Base-by-base conservation (phyloP, 2,113 vertebrate species). In the Phrynosoma blainvillii region DNA sequence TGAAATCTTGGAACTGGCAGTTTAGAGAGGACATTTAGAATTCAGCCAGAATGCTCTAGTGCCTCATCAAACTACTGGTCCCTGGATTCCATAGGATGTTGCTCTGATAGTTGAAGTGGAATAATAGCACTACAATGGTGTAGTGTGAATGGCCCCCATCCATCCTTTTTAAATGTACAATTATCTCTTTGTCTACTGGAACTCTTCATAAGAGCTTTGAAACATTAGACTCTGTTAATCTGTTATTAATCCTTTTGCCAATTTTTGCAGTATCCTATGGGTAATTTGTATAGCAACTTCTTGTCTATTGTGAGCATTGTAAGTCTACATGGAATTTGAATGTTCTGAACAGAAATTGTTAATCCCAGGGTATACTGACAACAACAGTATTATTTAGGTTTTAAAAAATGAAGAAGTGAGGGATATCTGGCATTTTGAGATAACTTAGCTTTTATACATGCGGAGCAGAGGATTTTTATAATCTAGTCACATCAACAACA, bases 371-470 rank as follows among this genome's bases (percentile, higher is more conserved):
- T 75, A 87, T 12, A 86, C 25, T 42, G 89, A 54, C 0, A 56
- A 47, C 9, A 85, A 81, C 0, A 77, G 56, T 79, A 6, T 85
- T 47, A 47, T 5, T 47, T 30, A 1, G 47, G 40, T 10, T 91
- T 62, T 73, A 54, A 84, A 54, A 30, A 75, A n/a, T 47, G 47
- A 47, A 62, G 82, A 84, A 47, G 13, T 23, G 73, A 62, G 84
- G 85, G 12, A 11, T 59, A 88, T 77, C 47, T 87, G 87, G 84
- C 11, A 83, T 1, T 56, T 79, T 62, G 85, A 87, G 42, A 85
- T 27, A 73, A 16, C 25, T 30, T 25, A 25, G 2, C 13, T 12
- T 81, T 12, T 86, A 81, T 76, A 73, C 79, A 82, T 21, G 59
- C 84, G 74, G 32, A 85, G 4, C 1, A 65, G 0, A 8, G 65